Evolutionary conservation across 2,797 vertebrate genomes (phyloP), one percentile per base, ranked within the genome.

Genomic region (Melanotaenia parkinsoni): DNA sequence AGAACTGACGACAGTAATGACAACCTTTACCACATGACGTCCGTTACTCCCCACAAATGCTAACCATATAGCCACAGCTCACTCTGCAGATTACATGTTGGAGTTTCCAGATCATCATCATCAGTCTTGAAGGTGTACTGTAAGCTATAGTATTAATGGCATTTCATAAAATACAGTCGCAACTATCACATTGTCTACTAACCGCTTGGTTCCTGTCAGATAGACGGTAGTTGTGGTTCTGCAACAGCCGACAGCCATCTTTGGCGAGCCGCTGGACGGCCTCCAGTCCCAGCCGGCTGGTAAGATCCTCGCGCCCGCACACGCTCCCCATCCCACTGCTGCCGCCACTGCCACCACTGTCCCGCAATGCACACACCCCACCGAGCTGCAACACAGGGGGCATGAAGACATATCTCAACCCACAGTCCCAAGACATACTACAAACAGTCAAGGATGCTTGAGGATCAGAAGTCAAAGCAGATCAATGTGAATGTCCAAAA

Each of bases 381-480:
- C 88, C 95, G 95, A 92, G 96, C 96, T 99, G 98, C 75, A 98
- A 93, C 81, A 93, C 95, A 89, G 96, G 96, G 90, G 97, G 95
- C 90, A 98, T 91, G 94, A 98, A 98, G 65, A 98, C 90, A 90
- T 97, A 98, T 94, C 96, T 99, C 92, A 99, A 93, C 76, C 97
- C 97, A 67, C 97, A 99, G 58, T 96, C 96, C 97, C 96, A 99
- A 89, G 97, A 96, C 97, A 99, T 98, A 93, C 80, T 83, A 58
- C 56, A 69, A 50, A 79, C 5, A 5, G 59, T 84, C 24, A 66
- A 5, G 70, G 57, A 38, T n/a, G 16, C 28, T 58, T 35, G 24
- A 24, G 10, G 58, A 67, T 51, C 3, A 12, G 26, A 72, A 40
- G 37, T 70, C 57, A 47, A 28, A 30, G 64, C 45, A 72, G 65